Evolutionary conservation across 2,888 invertebrate genomes (phyloP).

Genomic region (Drosophila paracracens): DNA sequence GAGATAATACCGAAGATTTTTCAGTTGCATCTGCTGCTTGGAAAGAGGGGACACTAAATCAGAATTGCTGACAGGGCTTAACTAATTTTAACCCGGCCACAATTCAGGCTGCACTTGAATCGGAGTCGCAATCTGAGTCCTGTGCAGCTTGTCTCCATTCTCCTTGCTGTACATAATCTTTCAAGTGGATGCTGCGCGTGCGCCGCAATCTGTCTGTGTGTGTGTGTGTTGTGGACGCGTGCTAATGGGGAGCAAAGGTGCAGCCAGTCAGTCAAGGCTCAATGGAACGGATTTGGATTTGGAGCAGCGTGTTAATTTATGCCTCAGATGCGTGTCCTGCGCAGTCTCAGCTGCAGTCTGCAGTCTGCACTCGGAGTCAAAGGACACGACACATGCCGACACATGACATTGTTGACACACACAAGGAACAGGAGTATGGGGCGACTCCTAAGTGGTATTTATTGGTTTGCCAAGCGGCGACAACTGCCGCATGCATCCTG

Average conservation of each 20-base stretch:
- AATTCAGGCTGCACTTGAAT: conserved; percentile 67
- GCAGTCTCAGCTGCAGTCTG: conserved; percentile 67
- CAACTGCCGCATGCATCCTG: conserved; percentile 75
- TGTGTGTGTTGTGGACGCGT: conserved; percentile 74
- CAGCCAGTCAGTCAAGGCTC: conserved; percentile 55
- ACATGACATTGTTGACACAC: conserved; percentile 50
- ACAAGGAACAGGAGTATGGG: conserved; percentile 27
- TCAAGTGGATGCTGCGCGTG: conserved; percentile 51
- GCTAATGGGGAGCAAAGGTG: conserved; percentile 81
- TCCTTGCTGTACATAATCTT: conserved; percentile 27
- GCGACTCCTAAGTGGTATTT: conserved; percentile 72
- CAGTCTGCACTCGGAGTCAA: conserved; percentile 58
- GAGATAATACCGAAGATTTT: conserved; percentile 14
- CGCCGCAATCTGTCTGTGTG: conserved; percentile 12
- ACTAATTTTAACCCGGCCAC: conserved; percentile 80
- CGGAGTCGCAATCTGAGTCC: conserved; percentile 12
- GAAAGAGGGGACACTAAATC: conserved; percentile 71
- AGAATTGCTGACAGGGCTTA: conserved; percentile 81
- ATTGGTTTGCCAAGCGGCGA: conserved; percentile 78
- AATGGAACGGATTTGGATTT: conserved; percentile 28
- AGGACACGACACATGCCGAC: conserved; percentile 59
- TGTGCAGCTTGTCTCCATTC: conserved; percentile 64
- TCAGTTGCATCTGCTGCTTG: conserved; percentile 67
- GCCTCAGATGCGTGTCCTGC: conserved; percentile 63
- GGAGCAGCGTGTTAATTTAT: conserved; percentile 67